These are phyloP conservation scores for Oligia strigilis DNA, from an alignment of 2,888 invertebrate genomes.

Conservation along the genomic window DNA sequence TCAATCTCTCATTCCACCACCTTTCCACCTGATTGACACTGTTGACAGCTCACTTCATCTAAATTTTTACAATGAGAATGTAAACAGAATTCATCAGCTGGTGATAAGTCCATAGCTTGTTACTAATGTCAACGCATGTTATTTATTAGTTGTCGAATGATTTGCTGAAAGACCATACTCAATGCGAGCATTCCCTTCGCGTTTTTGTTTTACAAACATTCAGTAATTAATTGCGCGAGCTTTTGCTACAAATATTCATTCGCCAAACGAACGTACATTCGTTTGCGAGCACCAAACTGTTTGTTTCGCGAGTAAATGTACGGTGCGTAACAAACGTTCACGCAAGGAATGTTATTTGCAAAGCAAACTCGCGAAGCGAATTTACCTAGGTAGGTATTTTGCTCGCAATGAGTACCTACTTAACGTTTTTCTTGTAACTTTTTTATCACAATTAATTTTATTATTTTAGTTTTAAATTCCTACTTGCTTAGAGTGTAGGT, in stretches of 20 bases:
- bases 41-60: too few species aligned
- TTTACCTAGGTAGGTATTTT: background rate
- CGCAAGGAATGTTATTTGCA: background rate
- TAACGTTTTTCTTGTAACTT: background rate
- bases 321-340: background rate
- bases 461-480: too few species aligned
- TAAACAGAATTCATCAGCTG: too few species aligned
- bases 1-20: too few species aligned
- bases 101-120: background rate
- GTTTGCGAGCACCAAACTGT: background rate
- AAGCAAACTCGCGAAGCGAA: background rate
- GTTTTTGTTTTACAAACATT: background rate
- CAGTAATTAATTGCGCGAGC: background rate
- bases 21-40: too few species aligned
- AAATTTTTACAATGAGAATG: too few species aligned
- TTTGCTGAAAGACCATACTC: background rate
- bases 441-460: too few species aligned
- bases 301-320: background rate
- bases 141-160: background rate
- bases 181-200: background rate
- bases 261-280: too few species aligned
- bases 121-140: background rate
- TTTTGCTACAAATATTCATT: background rate
- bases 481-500: too few species aligned
- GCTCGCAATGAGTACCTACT: background rate